Conservation (phyloP, 2,888 invertebrate genomes). For the Metacarcinus magister region DNA sequence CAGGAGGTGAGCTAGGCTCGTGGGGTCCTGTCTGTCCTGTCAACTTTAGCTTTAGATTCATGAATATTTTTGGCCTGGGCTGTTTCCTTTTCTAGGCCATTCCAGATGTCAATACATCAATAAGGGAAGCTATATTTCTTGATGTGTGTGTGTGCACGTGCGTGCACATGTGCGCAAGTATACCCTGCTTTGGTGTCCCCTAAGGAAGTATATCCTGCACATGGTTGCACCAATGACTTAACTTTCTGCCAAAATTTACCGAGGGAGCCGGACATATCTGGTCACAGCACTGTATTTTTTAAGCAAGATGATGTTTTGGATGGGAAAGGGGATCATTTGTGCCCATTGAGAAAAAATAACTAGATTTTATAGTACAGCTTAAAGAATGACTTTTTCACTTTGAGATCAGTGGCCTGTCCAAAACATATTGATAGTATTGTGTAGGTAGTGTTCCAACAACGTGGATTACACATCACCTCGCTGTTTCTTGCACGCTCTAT, state of each 20-base stretch:
- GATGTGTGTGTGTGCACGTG: neutral
- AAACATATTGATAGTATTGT: conserved; percentile 77
- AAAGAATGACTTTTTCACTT: neutral
- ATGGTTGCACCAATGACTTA: conserved; percentile 4
- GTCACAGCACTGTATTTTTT: conserved; percentile 74
- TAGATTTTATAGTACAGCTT: conserved; percentile 2
- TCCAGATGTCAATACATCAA: no score
- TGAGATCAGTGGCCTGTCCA: conserved; percentile 68
- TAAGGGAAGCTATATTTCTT: no score
- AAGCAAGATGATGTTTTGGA: conserved; percentile 77
- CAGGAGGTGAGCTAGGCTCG: no score
- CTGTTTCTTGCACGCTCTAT: conserved; percentile 82
- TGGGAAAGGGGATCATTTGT: conserved; percentile 54
- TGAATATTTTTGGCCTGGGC: no score
- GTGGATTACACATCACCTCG: conserved; percentile 81
- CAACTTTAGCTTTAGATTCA: no score
- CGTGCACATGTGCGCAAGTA: neutral
- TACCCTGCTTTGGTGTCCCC: neutral
- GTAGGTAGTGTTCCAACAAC: conserved; percentile 78
- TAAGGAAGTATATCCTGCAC: neutral
- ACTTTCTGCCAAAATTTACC: conserved; percentile 14
- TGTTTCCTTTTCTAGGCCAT: no score
- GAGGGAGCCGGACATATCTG: conserved; percentile 43
- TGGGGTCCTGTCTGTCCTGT: no score
- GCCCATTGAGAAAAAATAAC: neutral